These are phyloP conservation scores for Oreochromis grahami DNA, from an alignment of 2,797 vertebrate genomes.

Conservation along the genomic window DNA sequence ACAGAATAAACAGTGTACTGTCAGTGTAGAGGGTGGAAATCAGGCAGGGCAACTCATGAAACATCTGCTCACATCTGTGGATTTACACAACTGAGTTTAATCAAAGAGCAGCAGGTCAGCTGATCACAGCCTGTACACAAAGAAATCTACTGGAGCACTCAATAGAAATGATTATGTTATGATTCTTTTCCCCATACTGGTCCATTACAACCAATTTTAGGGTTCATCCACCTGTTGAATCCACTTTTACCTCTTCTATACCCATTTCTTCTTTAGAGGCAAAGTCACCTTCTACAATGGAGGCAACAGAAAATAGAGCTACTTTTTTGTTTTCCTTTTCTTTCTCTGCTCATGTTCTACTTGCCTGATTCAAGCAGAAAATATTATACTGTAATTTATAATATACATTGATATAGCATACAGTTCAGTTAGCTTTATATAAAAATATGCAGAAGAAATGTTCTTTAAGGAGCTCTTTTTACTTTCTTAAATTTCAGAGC, in stretches of 20 bases:
- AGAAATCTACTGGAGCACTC: neutral
- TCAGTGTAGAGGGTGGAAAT: too few species aligned
- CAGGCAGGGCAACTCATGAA: too few species aligned
- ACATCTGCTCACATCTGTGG: too few species aligned
- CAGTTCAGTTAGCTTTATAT: neutral
- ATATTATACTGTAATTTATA: neutral
- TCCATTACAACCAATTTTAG: neutral
- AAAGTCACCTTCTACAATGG: neutral
- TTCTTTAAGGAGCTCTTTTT: neutral
- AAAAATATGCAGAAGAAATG: neutral
- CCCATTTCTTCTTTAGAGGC: neutral
- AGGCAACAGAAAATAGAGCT: neutral
- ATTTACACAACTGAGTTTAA: too few species aligned
- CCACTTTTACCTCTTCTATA: neutral
- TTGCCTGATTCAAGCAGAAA: neutral
- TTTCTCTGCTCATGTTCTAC: neutral
- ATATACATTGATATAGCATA: neutral
- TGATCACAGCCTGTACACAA: neutral
- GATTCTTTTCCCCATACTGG: neutral
- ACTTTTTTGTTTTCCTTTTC: neutral
- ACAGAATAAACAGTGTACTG: too few species aligned
- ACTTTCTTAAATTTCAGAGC: neutral
- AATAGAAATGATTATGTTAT: neutral
- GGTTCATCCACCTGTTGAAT: neutral
- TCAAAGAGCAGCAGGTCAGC: too few species aligned